These are phyloP conservation scores for Bhutanitis thaidina DNA, from an alignment of 2,888 invertebrate genomes.

Conservation along the genomic window DNA sequence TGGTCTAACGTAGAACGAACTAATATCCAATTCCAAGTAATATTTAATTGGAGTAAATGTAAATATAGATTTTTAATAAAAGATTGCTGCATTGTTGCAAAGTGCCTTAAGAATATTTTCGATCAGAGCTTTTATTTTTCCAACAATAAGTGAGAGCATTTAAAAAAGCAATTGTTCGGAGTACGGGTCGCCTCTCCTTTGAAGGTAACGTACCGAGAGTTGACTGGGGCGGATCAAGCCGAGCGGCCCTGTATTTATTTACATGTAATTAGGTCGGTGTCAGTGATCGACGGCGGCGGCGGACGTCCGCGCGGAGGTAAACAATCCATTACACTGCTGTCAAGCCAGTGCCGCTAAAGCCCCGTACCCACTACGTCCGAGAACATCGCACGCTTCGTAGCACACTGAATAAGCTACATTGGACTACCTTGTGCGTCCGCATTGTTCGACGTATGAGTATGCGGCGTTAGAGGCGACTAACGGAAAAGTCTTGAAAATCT, in stretches of 20 bases:
- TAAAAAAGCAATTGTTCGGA: slow-evolving; percentile 20
- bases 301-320: slow-evolving; percentile 61
- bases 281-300: slow-evolving; percentile 64
- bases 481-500: too few species aligned
- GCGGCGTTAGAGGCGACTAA: too few species aligned
- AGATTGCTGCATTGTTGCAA: slow-evolving; percentile 12
- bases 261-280: slow-evolving; percentile 72
- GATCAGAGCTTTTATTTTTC: slow-evolving; percentile 16
- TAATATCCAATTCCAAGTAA: neutral
- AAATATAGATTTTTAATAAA: slow-evolving; percentile 9
- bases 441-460: slow-evolving; percentile 6
- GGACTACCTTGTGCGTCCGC: neutral
- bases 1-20: too few species aligned
- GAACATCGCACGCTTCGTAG: slow-evolving; percentile 8
- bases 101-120: slow-evolving; percentile 12
- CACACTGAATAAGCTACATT: neutral
- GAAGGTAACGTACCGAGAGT: slow-evolving; percentile 29
- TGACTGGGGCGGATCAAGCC: slow-evolving; percentile 40
- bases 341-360: slow-evolving; percentile 35
- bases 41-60: neutral
- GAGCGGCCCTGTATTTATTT: slow-evolving; percentile 62
- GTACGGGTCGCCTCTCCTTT: slow-evolving; percentile 13
- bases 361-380: slow-evolving; percentile 8
- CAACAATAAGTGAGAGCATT: slow-evolving; percentile 19
- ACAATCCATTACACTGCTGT: slow-evolving; percentile 70